A percentile compares a stretch with the other conserved stretches of the same genome.
These are phyloP conservation scores for Ericerus pela DNA, from an alignment of 1,140 invertebrate genomes.

Conservation along the genomic window DNA sequence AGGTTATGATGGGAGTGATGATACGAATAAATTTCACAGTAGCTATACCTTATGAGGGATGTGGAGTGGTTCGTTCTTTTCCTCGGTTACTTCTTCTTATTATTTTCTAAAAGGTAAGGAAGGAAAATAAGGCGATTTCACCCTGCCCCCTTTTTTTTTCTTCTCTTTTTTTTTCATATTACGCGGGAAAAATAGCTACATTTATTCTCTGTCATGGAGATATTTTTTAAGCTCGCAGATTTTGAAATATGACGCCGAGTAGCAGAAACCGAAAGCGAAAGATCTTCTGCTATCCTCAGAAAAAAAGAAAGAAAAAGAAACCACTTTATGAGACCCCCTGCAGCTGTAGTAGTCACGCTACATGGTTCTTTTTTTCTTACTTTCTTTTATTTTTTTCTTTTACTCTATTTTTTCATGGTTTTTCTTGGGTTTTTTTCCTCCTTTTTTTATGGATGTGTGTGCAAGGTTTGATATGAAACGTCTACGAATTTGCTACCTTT, in stretches of 20 bases:
- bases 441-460: too few relatives aligned
- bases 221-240: constrained; percentile 12
- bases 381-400: too few relatives aligned
- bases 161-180: not conserved
- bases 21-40: constrained; percentile 3
- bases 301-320: too few relatives aligned
- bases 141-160: not conserved
- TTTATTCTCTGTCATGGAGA: constrained; percentile 12
- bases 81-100: too few relatives aligned
- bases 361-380: not conserved
- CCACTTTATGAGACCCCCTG: constrained; percentile 10
- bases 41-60: not conserved
- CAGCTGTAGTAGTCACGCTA: not conserved
- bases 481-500: constrained; percentile 10
- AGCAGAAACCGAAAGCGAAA: constrained; percentile 11
- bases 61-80: not conserved
- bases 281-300: constrained; percentile 10
- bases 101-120: not conserved
- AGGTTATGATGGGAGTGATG: constrained; percentile 7
- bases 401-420: too few relatives aligned
- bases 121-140: constrained; percentile 4
- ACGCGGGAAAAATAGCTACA: constrained; percentile 9
- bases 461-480: constrained; percentile 1
- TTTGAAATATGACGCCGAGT: constrained; percentile 9
- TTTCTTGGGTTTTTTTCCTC: too few relatives aligned